A percentile compares a stretch with the other conserved stretches of the same genome.
Conservation (phyloP, 2,888 invertebrate genomes). For the Dexiosoma caninum region DNA sequence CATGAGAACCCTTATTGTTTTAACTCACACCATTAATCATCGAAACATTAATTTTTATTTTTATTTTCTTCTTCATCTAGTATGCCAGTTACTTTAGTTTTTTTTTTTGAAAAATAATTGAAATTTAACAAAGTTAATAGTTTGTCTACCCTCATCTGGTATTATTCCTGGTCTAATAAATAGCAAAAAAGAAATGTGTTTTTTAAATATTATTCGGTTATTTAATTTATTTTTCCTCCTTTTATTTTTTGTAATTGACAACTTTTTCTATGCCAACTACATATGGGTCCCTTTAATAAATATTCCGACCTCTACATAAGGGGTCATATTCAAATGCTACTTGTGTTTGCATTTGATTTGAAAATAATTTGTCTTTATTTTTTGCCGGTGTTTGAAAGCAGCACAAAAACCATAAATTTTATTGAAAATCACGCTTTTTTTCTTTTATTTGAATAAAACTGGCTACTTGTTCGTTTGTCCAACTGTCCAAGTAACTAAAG, state of each 20-base stretch:
- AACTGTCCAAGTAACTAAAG: constrained; percentile 28
- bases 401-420: constrained; percentile 63
- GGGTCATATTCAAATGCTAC: constrained; percentile 41
- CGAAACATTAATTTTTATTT: not conserved
- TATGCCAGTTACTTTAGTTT: too few relatives aligned
- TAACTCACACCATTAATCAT: not conserved
- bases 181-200: too few relatives aligned
- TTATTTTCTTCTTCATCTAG: not conserved
- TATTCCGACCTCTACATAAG: not conserved
- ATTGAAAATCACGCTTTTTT: constrained; percentile 67
- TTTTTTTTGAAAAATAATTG: not conserved
- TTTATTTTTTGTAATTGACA: not conserved
- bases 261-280: constrained; percentile 37
- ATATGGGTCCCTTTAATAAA: constrained; percentile 41
- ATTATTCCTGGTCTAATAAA: not conserved
- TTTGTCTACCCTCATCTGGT: constrained; percentile 19
- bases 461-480: constrained; percentile 37
- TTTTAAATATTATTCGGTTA: too few relatives aligned
- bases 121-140: constrained; percentile 26
- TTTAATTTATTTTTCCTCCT: not conserved
- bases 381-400: not conserved
- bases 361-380: constrained; percentile 44
- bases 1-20: too few relatives aligned
- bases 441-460: constrained; percentile 66
- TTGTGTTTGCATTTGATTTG: constrained; percentile 43